phyloP scores from a whole-genome alignment of 2,888 invertebrate species.

The Drosophila lutescens region DNA sequence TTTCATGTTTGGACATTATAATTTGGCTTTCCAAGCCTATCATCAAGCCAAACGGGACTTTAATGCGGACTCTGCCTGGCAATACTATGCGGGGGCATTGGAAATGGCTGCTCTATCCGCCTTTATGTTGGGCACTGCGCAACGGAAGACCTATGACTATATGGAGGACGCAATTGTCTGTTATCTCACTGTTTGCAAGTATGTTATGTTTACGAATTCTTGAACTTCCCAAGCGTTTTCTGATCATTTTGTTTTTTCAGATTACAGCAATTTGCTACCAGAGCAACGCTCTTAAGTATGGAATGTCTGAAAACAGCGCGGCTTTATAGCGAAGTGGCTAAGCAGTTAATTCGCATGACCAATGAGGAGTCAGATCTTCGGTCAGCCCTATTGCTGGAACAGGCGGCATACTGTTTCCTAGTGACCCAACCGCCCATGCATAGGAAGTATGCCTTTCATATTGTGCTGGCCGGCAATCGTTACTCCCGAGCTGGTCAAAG shows the following conservation, averaged over 20 bases:
- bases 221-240: constrained; percentile 10
- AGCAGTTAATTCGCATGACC: constrained; percentile 96
- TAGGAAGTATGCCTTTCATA: constrained; percentile 97
- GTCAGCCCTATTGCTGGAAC: constrained; percentile 96
- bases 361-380: constrained; percentile 98
- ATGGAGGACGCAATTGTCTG: constrained; percentile 97
- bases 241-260: constrained; percentile 84
- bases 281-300: constrained; percentile 94
- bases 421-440: constrained; percentile 88
- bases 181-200: constrained; percentile 96
- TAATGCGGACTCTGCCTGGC: constrained; percentile 98
- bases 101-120: constrained; percentile 98
- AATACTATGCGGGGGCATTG: constrained; percentile 97
- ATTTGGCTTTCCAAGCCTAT: constrained; percentile 94
- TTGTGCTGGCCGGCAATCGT: constrained; percentile 97
- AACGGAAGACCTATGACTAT: constrained; percentile 92
- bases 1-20: constrained; percentile 97
- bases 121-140: constrained; percentile 93
- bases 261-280: constrained; percentile 95
- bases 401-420: constrained; percentile 96
- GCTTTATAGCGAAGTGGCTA: constrained; percentile 95
- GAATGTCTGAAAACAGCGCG: constrained; percentile 93
- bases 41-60: constrained; percentile 99
- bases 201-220: constrained; percentile 58
- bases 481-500: constrained; percentile 96